phyloP scores from a whole-genome alignment of 2,888 invertebrate genomes.

The Unio delphinus region DNA sequence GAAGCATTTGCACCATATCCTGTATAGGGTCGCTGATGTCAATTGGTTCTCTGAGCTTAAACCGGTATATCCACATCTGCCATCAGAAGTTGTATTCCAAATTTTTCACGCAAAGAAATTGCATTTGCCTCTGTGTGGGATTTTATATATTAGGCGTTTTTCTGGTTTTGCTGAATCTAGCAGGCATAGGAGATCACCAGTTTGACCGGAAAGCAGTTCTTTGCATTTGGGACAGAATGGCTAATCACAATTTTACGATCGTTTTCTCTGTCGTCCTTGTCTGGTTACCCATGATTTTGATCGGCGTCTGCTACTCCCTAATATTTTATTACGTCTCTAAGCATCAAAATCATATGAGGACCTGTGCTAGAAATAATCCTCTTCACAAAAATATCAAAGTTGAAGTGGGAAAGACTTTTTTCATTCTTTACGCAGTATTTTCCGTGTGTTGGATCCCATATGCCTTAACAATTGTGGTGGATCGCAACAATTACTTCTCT shows the following conservation, averaged over 20 bases:
- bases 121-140: conserved; percentile 23
- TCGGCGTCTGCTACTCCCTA: conserved; percentile 26
- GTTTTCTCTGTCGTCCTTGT: conserved; percentile 35
- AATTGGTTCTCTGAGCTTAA: conserved; percentile 32
- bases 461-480: conserved; percentile 28
- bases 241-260: conserved; percentile 38
- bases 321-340: conserved; percentile 17
- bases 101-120: conserved; percentile 24
- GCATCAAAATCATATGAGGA: conserved; percentile 5
- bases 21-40: conserved; percentile 45
- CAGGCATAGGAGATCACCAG: conserved; percentile 38
- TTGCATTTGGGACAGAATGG: conserved; percentile 51
- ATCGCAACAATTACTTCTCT: conserved; percentile 22
- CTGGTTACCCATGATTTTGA: conserved; percentile 24
- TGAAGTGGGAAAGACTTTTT: conserved; percentile 33
- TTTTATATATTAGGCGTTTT: conserved; percentile 34
- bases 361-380: neutral
- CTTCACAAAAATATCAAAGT: conserved; percentile 1
- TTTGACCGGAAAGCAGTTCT: conserved; percentile 44
- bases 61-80: conserved; percentile 42
- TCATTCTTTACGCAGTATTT: conserved; percentile 31
- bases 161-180: conserved; percentile 40
- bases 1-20: conserved; percentile 40
- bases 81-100: conserved; percentile 24
- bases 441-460: conserved; percentile 44